Evolutionary conservation across 2,797 vertebrate species (phyloP), one percentile per base, ranked within the genome.

Genomic region (Malacoraja senta): DNA sequence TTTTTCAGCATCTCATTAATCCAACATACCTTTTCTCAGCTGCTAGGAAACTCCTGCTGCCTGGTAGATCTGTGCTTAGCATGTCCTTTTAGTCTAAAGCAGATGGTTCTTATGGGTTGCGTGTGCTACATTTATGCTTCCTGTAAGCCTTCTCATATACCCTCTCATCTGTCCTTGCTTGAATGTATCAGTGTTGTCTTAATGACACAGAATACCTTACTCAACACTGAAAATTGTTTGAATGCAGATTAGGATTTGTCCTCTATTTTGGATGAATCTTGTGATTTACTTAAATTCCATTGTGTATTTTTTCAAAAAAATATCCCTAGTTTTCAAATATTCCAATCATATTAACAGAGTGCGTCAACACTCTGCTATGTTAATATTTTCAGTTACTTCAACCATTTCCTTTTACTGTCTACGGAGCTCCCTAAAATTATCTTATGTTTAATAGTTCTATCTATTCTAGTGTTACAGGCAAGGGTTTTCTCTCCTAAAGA

Each of bases 401-500:
- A 88, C 63, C 84, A 88, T 68, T 68, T 88, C 84, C 84, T 65
- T 68, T 88, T 68, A 32, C 84, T 88, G 84, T 88, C 84, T 88
- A 35, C 35, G 32, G 63, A 88, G 63, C 84, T 35, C 84, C 65
- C 84, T 88, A 68, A 88, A 88, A 68, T 26, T 88, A 68, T 88
- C 68, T 21, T 63, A 88, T 88, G 84, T 88, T 88, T 88, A 88
- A 88, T 88, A 88, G 84, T 88, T 88, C 84, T 88, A 88, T 88
- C 17, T 88, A 88, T 88, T 88, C 84, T 65, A 88, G 84, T 88
- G 63, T 88, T 88, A 88, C 84, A 88, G 84, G 84, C 84, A 88
- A 65, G 84, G 84, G 8, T 68, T 88, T 88, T 88, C 84, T 88
- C 84, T 68, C 63, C n/a, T 65, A 88, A 88, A 88, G 63, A 88